Conservation (phyloP, 2,113 vertebrate species). For the Opisthocomus hoazin region DNA sequence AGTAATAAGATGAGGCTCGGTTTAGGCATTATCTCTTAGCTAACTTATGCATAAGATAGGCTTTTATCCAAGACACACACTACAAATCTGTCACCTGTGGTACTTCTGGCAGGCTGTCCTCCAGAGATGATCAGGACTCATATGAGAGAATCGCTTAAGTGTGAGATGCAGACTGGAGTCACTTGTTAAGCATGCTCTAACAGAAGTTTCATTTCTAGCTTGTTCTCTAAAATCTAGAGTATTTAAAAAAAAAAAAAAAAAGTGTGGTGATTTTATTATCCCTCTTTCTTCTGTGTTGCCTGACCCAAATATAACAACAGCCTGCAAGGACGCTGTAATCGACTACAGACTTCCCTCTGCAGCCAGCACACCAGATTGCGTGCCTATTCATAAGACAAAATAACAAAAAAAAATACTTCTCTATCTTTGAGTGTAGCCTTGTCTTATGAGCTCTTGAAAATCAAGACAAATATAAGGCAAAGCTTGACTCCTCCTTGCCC, state of each 20-base stretch:
- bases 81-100: constrained; percentile 11
- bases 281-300: background rate
- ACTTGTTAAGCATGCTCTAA: background rate
- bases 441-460: background rate
- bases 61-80: constrained; percentile 12
- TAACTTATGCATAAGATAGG: background rate
- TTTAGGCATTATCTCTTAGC: background rate
- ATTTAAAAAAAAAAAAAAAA: background rate
- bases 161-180: background rate
- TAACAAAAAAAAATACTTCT: background rate
- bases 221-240: background rate
- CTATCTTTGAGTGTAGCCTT: background rate
- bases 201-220: background rate
- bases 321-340: background rate
- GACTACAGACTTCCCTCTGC: background rate
- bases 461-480: background rate
- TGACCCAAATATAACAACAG: background rate
- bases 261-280: background rate
- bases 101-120: background rate
- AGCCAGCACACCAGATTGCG: background rate
- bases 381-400: background rate
- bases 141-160: background rate
- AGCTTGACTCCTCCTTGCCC: background rate
- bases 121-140: background rate
- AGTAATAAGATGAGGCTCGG: background rate